phyloP scores from a whole-genome alignment of 2,888 invertebrate species.

The Thumatha senex region DNA sequence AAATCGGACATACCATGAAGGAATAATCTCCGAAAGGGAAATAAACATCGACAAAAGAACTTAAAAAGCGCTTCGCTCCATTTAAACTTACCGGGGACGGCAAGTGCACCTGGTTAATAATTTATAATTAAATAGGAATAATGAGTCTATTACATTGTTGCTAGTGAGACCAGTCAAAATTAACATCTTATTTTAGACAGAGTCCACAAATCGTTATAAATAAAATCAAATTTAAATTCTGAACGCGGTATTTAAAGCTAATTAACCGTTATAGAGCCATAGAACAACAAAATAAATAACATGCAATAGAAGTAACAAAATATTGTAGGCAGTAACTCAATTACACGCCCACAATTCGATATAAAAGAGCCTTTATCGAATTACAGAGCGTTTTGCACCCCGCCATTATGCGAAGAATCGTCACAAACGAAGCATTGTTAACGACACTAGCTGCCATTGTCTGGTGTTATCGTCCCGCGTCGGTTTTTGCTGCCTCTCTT shows the following conservation, averaged over 20 bases:
- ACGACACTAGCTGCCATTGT: conserved; percentile 78
- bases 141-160: too few relatives aligned
- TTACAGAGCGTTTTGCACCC: conserved; percentile 74
- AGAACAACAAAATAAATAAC: conserved; percentile 47
- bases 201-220: too few relatives aligned
- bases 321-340: conserved; percentile 66
- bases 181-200: too few relatives aligned
- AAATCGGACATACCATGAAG: too few relatives aligned
- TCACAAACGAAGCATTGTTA: conserved; percentile 82
- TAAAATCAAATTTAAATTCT: conserved; percentile 1
- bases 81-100: too few relatives aligned
- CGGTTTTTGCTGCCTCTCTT: conserved; percentile 78
- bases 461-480: conserved; percentile 75
- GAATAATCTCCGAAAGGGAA: too few relatives aligned
- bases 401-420: conserved; percentile 79
- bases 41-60: too few relatives aligned
- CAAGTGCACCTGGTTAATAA: too few relatives aligned
- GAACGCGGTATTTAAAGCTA: conserved; percentile 15
- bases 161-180: too few relatives aligned
- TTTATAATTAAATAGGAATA: too few relatives aligned
- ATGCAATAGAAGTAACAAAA: conserved; percentile 56
- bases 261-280: conserved; percentile 42
- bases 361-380: conserved; percentile 78
- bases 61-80: too few relatives aligned
- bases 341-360: conserved; percentile 75